Base-by-base conservation (phyloP, 2,113 vertebrate species). In the Caranx melampygus region DNA sequence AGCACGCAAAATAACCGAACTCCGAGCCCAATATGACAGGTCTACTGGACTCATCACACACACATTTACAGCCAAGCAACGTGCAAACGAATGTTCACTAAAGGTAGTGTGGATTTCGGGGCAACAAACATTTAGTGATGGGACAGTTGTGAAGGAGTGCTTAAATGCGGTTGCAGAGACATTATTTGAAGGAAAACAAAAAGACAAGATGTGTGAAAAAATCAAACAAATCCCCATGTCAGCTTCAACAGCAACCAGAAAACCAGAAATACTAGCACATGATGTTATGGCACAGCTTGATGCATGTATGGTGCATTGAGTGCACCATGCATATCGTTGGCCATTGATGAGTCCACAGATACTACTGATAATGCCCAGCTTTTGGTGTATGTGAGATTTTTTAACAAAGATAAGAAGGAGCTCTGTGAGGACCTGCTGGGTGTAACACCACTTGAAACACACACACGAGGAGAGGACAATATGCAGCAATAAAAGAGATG, bases 301-400 rank as follows among this genome's bases (percentile, higher is more conserved):
- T 37, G 35, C 68, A 44, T n/a, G n/a, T n/a, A n/a, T n/a, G n/a
- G n/a, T n/a, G n/a, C n/a, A n/a, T n/a, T n/a, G 35, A 37, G 68
- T 57, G 34, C 67, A 55, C 34, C 51, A 54, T 54, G 65, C 33
- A 4, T 68, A 35, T 68, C 66, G 20, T 68, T 52, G 34, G 49
- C 33, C 66, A 68, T 16, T 40, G 67, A 55, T 15, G 37, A 72
- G 40, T 72, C 69, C 12, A 59, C 69, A 59, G 69, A 42, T 63
- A 40, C 59, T 34, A 47, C 55, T 47, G 69, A 72, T n/a, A 60
- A 72, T 60, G 69, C 37, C 37, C 69, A 72, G 55, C 21, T 66
- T 49, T 66, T 49, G 26, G 63, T 35, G 31, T 68, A 52, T 52
- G 65, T 35, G 31, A 68, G 65, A 52, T 35, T 68, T 68, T 49